Conservation (phyloP, 2,113 vertebrate species). For the Saccopteryx bilineata region DNA sequence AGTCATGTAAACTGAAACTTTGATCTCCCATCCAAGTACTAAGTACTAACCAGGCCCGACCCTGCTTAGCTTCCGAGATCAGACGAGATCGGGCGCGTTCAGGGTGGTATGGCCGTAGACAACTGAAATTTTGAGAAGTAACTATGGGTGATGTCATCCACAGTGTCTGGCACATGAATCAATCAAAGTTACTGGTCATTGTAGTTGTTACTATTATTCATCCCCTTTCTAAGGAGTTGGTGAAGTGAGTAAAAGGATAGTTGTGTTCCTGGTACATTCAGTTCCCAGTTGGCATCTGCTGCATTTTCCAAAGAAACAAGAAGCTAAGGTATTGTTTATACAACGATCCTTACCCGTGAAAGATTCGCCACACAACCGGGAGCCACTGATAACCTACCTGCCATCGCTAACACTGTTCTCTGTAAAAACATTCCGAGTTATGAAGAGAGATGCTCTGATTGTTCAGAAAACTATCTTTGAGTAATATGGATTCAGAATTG, state of each 20-base stretch:
- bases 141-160: background rate
- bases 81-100: no score
- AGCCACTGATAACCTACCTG: background rate
- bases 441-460: background rate
- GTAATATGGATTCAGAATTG: background rate
- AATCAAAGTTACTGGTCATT: background rate
- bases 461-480: background rate
- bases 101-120: no score
- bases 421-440: background rate
- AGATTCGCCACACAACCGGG: background rate
- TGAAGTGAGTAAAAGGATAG: background rate
- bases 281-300: background rate
- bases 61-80: no score
- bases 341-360: background rate
- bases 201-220: background rate
- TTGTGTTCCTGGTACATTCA: background rate
- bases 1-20: background rate
- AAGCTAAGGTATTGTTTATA: background rate
- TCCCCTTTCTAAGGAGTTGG: background rate
- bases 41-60: no score
- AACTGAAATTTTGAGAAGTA: background rate
- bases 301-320: background rate
- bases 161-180: background rate
- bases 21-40: no score
- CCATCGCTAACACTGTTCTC: background rate